phyloP scores from a whole-genome alignment of 2,113 vertebrate species.

The Microtus ochrogaster region DNA sequence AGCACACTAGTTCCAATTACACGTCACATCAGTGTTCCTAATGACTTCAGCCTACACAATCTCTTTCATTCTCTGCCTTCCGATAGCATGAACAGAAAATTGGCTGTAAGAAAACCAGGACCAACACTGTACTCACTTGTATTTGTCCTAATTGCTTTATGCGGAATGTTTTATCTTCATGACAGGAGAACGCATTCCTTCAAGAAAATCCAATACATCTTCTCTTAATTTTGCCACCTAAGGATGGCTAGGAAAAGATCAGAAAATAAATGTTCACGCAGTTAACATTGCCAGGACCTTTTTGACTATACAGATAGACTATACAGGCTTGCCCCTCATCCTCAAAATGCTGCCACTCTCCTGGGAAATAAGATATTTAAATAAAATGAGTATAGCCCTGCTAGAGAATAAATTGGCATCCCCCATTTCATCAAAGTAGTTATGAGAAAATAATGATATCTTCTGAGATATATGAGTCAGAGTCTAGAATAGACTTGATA shows the following conservation, averaged over 20 bases:
- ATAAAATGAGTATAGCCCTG: neutral
- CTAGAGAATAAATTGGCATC: neutral
- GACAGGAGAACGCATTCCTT: slow-evolving; percentile 41
- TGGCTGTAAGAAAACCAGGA: neutral
- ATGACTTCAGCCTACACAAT: no score
- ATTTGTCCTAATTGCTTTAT: slow-evolving; percentile 63
- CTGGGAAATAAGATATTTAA: neutral
- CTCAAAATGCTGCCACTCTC: neutral
- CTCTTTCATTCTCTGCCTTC: neutral
- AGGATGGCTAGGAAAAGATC: neutral
- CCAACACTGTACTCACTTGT: slow-evolving; percentile 12
- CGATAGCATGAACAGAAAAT: neutral
- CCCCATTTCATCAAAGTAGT: neutral
- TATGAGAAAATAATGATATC: neutral
- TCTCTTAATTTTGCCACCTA: slow-evolving; percentile 41
- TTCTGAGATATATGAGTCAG: neutral
- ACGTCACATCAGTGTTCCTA: neutral
- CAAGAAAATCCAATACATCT: neutral
- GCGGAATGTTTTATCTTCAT: slow-evolving; percentile 52
- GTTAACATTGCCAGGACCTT: neutral
- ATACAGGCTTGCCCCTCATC: neutral
- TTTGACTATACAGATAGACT: neutral
- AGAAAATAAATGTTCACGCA: neutral
- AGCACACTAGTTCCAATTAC: neutral
- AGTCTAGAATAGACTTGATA: neutral